Conservation (phyloP, 1,140 invertebrate genomes). For the Tetragnatha versicolor region DNA sequence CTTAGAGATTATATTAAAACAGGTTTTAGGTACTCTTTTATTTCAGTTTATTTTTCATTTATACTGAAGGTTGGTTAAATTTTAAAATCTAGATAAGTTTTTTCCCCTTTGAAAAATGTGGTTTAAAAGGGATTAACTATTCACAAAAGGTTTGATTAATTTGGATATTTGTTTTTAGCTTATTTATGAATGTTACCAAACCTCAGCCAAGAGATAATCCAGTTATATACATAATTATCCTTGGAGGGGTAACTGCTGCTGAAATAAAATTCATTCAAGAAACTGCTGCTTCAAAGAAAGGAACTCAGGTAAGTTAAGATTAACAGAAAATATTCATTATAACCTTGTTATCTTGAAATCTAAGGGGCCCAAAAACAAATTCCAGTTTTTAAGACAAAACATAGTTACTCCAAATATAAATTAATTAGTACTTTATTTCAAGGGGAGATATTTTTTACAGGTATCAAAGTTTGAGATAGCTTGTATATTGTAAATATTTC, state of each 20-base stretch:
- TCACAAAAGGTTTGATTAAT: no score
- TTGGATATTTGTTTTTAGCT: slow-evolving; percentile 45
- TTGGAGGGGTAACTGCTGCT: slow-evolving; percentile 54
- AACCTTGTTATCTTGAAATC: neutral
- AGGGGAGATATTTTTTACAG: no score
- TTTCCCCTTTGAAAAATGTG: neutral
- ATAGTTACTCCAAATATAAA: no score
- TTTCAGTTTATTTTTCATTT: neutral
- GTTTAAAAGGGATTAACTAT: no score
- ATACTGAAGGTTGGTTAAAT: neutral
- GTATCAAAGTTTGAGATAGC: no score
- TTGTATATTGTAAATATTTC: no score
- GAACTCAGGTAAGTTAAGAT: slow-evolving; percentile 2
- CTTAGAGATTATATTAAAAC: slow-evolving; percentile 65
- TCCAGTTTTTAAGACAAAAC: no score
- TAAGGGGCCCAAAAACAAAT: no score
- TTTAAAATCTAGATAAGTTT: neutral
- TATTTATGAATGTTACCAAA: slow-evolving; percentile 58
- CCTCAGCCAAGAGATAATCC: slow-evolving; percentile 56
- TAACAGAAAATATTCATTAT: neutral
- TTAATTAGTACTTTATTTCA: no score
- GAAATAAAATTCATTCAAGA: slow-evolving; percentile 56
- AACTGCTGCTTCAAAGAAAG: neutral
- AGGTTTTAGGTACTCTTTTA: slow-evolving; percentile 59
- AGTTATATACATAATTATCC: slow-evolving; percentile 48